Evolutionary conservation across 2,797 vertebrate species (phyloP).

Genomic region (Eulemur albifrons): DNA sequence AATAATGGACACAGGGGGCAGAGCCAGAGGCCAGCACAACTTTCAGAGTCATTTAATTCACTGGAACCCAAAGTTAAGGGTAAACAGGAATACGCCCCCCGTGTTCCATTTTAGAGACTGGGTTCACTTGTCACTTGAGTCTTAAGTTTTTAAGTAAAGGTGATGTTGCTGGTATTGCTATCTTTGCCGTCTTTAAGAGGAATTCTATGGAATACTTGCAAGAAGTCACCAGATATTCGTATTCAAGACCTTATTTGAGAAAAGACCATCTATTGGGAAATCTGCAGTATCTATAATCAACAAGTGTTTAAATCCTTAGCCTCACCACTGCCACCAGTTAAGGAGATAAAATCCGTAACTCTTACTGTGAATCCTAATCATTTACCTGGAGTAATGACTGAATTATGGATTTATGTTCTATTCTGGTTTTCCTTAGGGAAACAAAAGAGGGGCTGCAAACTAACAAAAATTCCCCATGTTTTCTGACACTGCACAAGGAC

Average conservation of each 20-base stretch:
- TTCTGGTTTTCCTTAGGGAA: not conserved
- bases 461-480: not conserved
- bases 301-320: not conserved
- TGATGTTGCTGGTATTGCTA: not conserved
- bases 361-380: not conserved
- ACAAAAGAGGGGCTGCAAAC: not conserved
- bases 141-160: conserved; percentile 11
- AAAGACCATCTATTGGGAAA: not conserved
- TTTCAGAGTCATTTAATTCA: conserved; percentile 43
- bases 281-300: not conserved
- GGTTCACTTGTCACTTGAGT: not conserved
- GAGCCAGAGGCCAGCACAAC: not conserved
- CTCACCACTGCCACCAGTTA: not conserved
- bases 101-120: not conserved
- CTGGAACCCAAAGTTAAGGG: not conserved
- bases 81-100: not conserved
- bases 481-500: not conserved
- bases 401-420: not conserved
- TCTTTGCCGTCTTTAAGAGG: not conserved
- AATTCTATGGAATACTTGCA: not conserved
- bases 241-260: not conserved
- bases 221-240: not conserved
- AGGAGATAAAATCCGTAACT: not conserved
- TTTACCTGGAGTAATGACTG: not conserved
- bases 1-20: conserved; percentile 18